Evolutionary conservation across 2,888 invertebrate genomes (phyloP).

Genomic region (Polymixis lichenea): DNA sequence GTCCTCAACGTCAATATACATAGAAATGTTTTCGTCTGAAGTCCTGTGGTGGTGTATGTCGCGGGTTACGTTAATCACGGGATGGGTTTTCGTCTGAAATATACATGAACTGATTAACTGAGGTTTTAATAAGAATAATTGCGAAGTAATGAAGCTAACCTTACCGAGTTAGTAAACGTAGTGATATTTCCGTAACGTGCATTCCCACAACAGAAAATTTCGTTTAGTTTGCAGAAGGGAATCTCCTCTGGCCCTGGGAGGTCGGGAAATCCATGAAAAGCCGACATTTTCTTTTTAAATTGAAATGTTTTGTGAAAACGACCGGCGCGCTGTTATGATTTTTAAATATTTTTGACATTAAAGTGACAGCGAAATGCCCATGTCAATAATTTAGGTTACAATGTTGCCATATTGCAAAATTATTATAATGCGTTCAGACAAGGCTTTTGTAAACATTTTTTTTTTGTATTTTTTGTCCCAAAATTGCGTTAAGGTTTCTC

Average conservation of each 20-base stretch:
- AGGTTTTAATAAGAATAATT: not conserved
- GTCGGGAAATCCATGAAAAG: slow-evolving; percentile 88
- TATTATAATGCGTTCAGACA: not conserved
- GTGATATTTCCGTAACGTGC: slow-evolving; percentile 90
- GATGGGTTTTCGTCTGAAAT: slow-evolving; percentile 92
- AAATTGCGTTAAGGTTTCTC: not conserved
- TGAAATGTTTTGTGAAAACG: slow-evolving; percentile 30
- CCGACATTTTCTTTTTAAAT: slow-evolving; percentile 82
- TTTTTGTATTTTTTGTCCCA: not conserved
- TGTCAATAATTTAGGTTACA: not conserved
- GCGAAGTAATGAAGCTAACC: slow-evolving; percentile 75
- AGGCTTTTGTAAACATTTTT: not conserved
- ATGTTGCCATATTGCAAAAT: slow-evolving; percentile 9
- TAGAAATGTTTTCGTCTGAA: slow-evolving; percentile 90
- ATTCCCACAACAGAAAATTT: slow-evolving; percentile 91
- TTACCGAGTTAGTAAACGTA: slow-evolving; percentile 91
- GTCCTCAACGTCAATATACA: slow-evolving; percentile 92
- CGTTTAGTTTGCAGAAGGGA: slow-evolving; percentile 92
- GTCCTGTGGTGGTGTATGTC: slow-evolving; percentile 91
- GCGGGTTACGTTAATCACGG: slow-evolving; percentile 92
- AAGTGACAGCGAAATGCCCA: not conserved
- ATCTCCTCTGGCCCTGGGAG: slow-evolving; percentile 89
- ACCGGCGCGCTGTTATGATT: slow-evolving; percentile 60
- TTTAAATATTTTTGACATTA: slow-evolving; percentile 50
- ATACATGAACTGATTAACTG: slow-evolving; percentile 2